These are phyloP conservation scores for Spilosoma lubricipeda DNA, from an alignment of 2,888 invertebrate genomes.

Conservation along the genomic window DNA sequence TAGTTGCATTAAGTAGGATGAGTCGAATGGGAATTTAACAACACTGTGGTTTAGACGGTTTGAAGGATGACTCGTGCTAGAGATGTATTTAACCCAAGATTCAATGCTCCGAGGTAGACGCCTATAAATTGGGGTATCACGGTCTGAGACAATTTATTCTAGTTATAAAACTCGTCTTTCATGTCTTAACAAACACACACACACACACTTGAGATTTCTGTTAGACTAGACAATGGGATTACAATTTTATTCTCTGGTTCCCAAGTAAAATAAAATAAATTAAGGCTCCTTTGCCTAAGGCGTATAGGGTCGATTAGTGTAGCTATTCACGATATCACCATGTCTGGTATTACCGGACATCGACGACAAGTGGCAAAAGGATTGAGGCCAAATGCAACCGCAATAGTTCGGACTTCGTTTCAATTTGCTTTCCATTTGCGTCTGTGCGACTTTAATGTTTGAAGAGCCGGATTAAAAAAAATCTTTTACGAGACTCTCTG, in stretches of 20 bases:
- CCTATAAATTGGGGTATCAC: neutral
- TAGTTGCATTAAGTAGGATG: neutral
- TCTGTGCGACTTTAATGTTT: conserved; percentile 55
- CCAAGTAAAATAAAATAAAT: neutral
- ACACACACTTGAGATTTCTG: neutral
- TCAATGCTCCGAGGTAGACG: neutral
- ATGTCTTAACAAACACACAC: neutral
- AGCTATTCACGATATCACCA: conserved; percentile 52
- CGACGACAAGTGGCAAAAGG: conserved; percentile 33
- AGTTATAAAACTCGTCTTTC: neutral
- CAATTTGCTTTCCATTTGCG: conserved; percentile 72
- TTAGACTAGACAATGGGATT: neutral
- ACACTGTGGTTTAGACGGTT: neutral
- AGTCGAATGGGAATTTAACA: neutral
- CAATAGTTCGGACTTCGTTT: conserved; percentile 57
- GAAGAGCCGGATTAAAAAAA: conserved; percentile 62
- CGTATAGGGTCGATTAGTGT: neutral
- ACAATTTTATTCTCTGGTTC: neutral
- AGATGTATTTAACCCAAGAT: neutral
- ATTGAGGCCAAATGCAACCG: conserved; percentile 53
- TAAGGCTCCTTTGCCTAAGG: neutral
- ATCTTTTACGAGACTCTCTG: conserved; percentile 47
- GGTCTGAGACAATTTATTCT: neutral
- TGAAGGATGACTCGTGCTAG: neutral
- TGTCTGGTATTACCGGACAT: conserved; percentile 49